Base-by-base conservation (phyloP, 1,140 invertebrate species). In the Trichomalopsis sarcophagae region DNA sequence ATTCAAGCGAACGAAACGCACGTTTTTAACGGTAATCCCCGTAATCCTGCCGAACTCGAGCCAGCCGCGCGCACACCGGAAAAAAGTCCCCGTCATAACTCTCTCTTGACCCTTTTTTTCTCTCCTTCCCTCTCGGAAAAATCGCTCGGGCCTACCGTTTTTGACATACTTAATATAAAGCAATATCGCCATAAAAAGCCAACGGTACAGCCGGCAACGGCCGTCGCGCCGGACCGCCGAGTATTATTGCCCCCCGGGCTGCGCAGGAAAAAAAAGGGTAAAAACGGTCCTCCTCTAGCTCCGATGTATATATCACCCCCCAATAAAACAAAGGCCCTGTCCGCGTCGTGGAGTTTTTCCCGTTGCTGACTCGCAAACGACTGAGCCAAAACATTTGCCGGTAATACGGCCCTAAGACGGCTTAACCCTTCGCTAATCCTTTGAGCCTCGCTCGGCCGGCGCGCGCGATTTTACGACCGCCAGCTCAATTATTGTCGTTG, bases 361-460 rank as follows among this genome's bases (percentile, higher is more conserved):
- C 14, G 66, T 66, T 40, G 0, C 62, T 80, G 69, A 84, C 77
- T 84, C 75, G 69, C 68, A 81, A 77, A 84, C 44, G 47, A 80
- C 76, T 33, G 33, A 36, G 75, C 30, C 73, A 77, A 76, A 77
- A 77, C 73, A 68, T 23, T 75, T 23, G 21, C 68, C 17, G 40
- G n/a, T 36, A 66, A 74, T 82, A 62, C 27, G 44, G 47, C 82
- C 74, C 23, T 69, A 77, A 69, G 7, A 73, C 62, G 55, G 62
- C 84, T 81, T 62, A 85, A 81, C 84, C 84, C 84, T 81, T 81
- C 84, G 44, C 77, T 85, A 85, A 85, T 81, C 84, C 84, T 82
- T 82, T 82, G 40, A 62, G 73, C 55, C 73, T 71, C 21, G 80
- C 81, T 62, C 6, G 14, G 3, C 17, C 55, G 55, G 81, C 50